These are phyloP conservation scores for Phrynocephalus versicolor DNA, from an alignment of 2,113 vertebrate species.

Conservation along the genomic window DNA sequence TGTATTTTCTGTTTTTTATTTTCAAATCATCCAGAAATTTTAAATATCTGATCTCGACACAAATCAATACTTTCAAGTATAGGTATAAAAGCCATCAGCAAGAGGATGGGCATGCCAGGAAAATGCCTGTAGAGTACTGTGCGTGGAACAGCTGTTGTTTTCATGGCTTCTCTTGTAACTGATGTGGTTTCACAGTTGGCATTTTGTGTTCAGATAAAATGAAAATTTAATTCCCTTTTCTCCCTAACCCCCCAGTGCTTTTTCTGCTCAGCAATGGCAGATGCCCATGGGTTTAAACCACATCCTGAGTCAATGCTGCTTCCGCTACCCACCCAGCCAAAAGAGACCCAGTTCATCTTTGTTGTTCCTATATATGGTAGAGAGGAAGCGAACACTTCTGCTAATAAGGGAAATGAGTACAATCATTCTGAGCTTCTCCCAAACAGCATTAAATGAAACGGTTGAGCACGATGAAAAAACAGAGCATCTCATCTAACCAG, in stretches of 20 bases:
- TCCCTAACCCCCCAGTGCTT: not conserved
- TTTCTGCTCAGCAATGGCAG: not conserved
- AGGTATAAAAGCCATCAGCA: not conserved
- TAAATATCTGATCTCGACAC: too few species aligned
- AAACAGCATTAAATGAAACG: not conserved
- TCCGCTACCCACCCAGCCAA: not conserved
- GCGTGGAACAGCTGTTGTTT: not conserved
- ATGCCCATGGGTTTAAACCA: accelerated
- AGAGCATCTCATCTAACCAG: not conserved
- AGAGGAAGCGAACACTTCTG: not conserved
- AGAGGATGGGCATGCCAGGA: not conserved
- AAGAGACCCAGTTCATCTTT: constrained; percentile 2
- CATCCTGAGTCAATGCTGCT: accelerated
- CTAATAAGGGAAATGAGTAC: accelerated
- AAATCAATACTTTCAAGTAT: not conserved
- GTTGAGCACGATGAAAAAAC: not conserved
- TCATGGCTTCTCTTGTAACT: not conserved
- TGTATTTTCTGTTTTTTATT: too few species aligned
- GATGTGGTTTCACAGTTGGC: not conserved
- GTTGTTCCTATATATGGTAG: not conserved
- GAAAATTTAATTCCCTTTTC: not conserved
- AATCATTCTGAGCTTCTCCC: not conserved
- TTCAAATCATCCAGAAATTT: too few species aligned
- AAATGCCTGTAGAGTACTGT: not conserved
- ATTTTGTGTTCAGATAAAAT: accelerated